These are phyloP conservation scores for Lobophora halterata DNA, from an alignment of 2,888 invertebrate species.

Conservation along the genomic window DNA sequence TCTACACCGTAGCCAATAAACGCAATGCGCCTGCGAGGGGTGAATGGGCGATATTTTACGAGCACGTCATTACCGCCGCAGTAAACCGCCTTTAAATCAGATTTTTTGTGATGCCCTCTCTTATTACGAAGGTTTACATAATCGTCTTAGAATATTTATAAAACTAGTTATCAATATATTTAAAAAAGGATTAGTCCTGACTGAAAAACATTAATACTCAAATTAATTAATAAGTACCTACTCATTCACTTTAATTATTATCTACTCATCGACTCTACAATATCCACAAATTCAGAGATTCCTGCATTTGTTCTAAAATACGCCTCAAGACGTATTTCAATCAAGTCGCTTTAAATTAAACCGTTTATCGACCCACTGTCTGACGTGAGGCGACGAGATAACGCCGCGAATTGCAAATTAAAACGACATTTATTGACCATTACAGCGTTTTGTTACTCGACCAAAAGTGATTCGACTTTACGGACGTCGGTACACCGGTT, in stretches of 20 bases:
- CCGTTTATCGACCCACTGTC: conserved; percentile 33
- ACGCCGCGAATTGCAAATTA: conserved; percentile 57
- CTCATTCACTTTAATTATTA: too few relatives aligned
- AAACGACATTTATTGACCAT: conserved; percentile 63
- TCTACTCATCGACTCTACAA: too few relatives aligned
- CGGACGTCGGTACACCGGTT: conserved; percentile 24
- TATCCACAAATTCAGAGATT: too few relatives aligned
- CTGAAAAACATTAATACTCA: conserved; percentile 4
- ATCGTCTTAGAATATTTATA: conserved; percentile 8
- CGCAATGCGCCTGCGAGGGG: conserved; percentile 53
- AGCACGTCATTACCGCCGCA: conserved; percentile 59
- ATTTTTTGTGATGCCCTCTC: conserved; percentile 65
- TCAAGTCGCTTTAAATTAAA: conserved; percentile 23
- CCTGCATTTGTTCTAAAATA: conserved; percentile 3
- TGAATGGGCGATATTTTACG: conserved; percentile 77
- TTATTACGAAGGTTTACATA: conserved; percentile 51
- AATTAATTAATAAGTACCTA: too few relatives aligned
- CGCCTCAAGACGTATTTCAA: conserved; percentile 17
- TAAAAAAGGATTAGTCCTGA: too few relatives aligned
- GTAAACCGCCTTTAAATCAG: conserved; percentile 71
- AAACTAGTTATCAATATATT: neutral
- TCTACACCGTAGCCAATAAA: conserved; percentile 28
- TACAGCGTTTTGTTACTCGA: conserved; percentile 49
- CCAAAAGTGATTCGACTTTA: conserved; percentile 48
- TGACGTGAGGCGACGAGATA: conserved; percentile 50